phyloP scores from a whole-genome alignment of 2,888 invertebrate species.

The Rhamphomyia laevipes region DNA sequence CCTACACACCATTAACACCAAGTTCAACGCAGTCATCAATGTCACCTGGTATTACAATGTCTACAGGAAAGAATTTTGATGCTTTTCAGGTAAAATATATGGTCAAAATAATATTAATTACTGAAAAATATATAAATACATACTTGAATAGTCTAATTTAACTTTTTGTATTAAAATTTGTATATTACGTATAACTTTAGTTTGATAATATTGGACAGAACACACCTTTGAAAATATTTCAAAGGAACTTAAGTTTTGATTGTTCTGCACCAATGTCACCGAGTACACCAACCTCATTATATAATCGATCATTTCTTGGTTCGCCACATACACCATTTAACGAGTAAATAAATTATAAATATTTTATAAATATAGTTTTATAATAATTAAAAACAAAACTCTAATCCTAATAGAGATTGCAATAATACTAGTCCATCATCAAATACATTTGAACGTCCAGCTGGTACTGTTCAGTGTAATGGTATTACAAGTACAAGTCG shows the following conservation, averaged over 20 bases:
- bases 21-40: constrained; percentile 34
- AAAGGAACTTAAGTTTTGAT: constrained; percentile 39
- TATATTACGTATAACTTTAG: constrained; percentile 19
- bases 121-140: too few relatives aligned
- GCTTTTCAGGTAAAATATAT: constrained; percentile 36
- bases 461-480: constrained; percentile 9
- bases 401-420: constrained; percentile 25
- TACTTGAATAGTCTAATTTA: neutral
- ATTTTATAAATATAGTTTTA: too few relatives aligned
- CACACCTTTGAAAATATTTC: constrained; percentile 37
- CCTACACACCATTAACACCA: constrained; percentile 31
- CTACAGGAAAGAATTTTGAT: constrained; percentile 28
- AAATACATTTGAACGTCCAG: constrained; percentile 1
- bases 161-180: neutral
- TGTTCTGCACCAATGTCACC: constrained; percentile 38
- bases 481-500: constrained; percentile 28
- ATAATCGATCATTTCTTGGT: constrained; percentile 36
- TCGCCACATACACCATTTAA: constrained; percentile 21
- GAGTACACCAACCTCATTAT: constrained; percentile 36
- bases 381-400: neutral
- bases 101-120: neutral
- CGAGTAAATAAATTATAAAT: neutral
- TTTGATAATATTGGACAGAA: constrained; percentile 38
- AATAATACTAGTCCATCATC: constrained; percentile 19
- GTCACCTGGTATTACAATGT: constrained; percentile 26